phyloP scores from a whole-genome alignment of 1,140 invertebrate genomes.

The Aradophagus sp. region DNA sequence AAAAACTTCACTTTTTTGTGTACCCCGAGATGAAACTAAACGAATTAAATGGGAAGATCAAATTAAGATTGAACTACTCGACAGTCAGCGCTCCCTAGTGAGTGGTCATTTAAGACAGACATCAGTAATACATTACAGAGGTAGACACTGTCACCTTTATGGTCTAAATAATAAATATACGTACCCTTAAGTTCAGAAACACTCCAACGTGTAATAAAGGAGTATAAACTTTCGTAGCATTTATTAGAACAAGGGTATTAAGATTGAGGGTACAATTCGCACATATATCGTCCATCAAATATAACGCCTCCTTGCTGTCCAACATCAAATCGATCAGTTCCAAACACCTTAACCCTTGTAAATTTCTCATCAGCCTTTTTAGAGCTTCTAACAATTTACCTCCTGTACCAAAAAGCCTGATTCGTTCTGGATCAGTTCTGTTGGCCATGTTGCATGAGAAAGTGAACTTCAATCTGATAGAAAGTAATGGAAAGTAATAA shows the following conservation, averaged over 20 bases:
- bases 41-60: too few relatives aligned
- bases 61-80: too few relatives aligned
- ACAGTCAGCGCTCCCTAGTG: too few relatives aligned
- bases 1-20: too few relatives aligned
- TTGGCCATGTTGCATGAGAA: constrained; percentile 86
- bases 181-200: constrained; percentile 84
- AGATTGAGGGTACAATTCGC: constrained; percentile 80
- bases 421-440: constrained; percentile 77
- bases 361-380: constrained; percentile 82
- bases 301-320: constrained; percentile 80
- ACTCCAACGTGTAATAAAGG: constrained; percentile 85
- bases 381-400: constrained; percentile 82
- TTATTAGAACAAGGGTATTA: constrained; percentile 81
- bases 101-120: too few relatives aligned
- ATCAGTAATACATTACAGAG: too few relatives aligned
- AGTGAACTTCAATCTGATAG: constrained; percentile 79
- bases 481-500: too few relatives aligned
- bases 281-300: constrained; percentile 85
- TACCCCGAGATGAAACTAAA: too few relatives aligned
- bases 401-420: constrained; percentile 84
- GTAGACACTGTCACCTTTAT: too few relatives aligned
- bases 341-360: constrained; percentile 79
- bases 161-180: too few relatives aligned
- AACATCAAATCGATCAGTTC: constrained; percentile 86
- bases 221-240: constrained; percentile 83